Base-by-base conservation (phyloP, 2,888 invertebrate species). In the Orthosia gracilis region DNA sequence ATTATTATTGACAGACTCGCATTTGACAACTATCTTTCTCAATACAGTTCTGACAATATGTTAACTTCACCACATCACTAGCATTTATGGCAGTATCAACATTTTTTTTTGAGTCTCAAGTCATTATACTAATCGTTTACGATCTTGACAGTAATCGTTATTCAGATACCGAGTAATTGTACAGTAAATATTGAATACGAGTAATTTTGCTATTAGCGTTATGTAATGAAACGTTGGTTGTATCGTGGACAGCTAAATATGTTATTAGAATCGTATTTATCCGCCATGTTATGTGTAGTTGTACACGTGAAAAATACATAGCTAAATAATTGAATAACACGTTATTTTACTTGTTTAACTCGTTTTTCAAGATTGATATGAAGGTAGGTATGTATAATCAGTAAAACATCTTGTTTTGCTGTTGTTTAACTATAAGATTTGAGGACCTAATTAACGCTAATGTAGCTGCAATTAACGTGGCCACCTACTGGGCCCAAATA, bases 61-160 rank as follows among this genome's bases (percentile, higher is more conserved):
- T 80, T 78, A 40, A 73, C 78, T 63, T 52, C 71, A 73, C 66
- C 68, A 80, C 76, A 73, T 57, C 78, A 78, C 72, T 57, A 59
- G n/a, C 40, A 26, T 68, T 76, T 77, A 78, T 80, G 80, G 79
- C 55, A 64, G 68, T 81, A 71, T 15, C 21, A 80, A 77, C 65
- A 57, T 17, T 15, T 1, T 18, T 57, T 65, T 54, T 55, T 82
- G 67, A 80, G 69, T 70, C 75, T 23, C 64, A 49, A 82, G 73
- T 82, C 82, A 83, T 89, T 86, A 84, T 54, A 68, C 3, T 55
- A 58, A 65, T 82, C 77, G 69, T 77, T 84, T 58, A 61, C 65
- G 67, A 78, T 76, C 58, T 62, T 21, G 55, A 45, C 61, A 68
- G 69, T 74, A 77, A 84, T 83, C 47, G 67, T 65, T 81, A 69